Evolutionary conservation across 2,888 invertebrate genomes (phyloP).

Genomic region (Lottia gigantea): DNA sequence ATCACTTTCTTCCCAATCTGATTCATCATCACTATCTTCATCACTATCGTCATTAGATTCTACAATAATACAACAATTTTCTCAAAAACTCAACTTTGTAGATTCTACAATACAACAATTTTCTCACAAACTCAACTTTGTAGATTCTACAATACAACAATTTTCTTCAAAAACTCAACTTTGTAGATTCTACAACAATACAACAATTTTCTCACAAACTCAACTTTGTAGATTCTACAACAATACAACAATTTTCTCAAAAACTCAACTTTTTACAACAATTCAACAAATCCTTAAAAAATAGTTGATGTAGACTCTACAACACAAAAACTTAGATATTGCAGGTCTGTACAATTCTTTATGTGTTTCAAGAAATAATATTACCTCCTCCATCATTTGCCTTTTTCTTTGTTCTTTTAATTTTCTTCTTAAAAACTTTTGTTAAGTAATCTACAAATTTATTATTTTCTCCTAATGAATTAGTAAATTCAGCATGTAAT

Average conservation of each 20-base stretch:
- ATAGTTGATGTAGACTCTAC: too few relatives aligned
- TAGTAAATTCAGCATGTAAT: conserved; percentile 54
- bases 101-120: too few relatives aligned
- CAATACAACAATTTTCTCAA: too few relatives aligned
- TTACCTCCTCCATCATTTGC: conserved; percentile 72
- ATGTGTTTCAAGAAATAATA: conserved; percentile 8
- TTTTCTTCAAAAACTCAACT: conserved; percentile 21
- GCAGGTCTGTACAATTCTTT: too few relatives aligned
- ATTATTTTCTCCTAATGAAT: conserved; percentile 71
- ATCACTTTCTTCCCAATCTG: conserved; percentile 66
- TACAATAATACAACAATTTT: conserved; percentile 25
- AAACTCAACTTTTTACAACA: too few relatives aligned
- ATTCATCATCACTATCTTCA: conserved; percentile 63
- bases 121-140: too few relatives aligned
- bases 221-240: too few relatives aligned
- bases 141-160: too few relatives aligned
- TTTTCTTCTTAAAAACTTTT: conserved; percentile 86
- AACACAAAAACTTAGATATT: too few relatives aligned
- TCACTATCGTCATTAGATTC: conserved; percentile 67
- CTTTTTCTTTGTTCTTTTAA: conserved; percentile 76
- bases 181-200: conserved; percentile 50
- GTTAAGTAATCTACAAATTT: conserved; percentile 83
- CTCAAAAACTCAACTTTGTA: too few relatives aligned
- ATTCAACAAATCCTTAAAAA: too few relatives aligned
- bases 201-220: too few relatives aligned